Conservation (phyloP, 2,888 invertebrate species). For the Tromatobia lineatoria region DNA sequence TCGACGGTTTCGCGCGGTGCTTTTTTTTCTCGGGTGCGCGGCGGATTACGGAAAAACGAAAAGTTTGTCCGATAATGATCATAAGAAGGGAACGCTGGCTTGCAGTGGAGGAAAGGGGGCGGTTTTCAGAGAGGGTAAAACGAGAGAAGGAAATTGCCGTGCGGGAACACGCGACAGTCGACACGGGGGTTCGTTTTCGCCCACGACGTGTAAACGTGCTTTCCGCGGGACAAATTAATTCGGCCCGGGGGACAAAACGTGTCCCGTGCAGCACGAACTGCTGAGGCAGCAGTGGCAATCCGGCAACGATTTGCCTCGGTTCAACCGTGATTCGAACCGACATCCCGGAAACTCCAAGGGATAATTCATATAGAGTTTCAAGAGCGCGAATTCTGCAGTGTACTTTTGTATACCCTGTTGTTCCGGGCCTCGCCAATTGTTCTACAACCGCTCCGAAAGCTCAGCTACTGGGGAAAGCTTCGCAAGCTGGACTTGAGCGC, state of each 20-base stretch:
- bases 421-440: background rate
- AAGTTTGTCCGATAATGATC: slow-evolving; percentile 61
- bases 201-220: slow-evolving; percentile 66
- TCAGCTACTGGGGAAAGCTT: background rate
- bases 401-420: slow-evolving; percentile 17
- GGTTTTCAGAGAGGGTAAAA: slow-evolving; percentile 26
- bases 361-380: slow-evolving; percentile 55
- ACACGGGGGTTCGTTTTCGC: slow-evolving; percentile 51
- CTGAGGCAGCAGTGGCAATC: slow-evolving; percentile 65
- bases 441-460: background rate
- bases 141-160: slow-evolving; percentile 42
- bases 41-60: slow-evolving; percentile 56
- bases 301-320: slow-evolving; percentile 38
- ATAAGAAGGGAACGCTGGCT: slow-evolving; percentile 21
- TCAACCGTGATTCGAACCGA: slow-evolving; percentile 45
- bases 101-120: background rate
- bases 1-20: slow-evolving; percentile 1
- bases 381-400: slow-evolving; percentile 12
- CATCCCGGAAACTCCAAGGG: slow-evolving; percentile 39
- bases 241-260: slow-evolving; percentile 60
- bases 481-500: background rate
- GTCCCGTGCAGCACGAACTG: slow-evolving; percentile 67
- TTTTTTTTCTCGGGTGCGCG: slow-evolving; percentile 6
- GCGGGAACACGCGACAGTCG: slow-evolving; percentile 34
- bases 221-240: slow-evolving; percentile 67